phyloP scores from a whole-genome alignment of 92 coral and sea anemone genomes.

The Palythoa caribaeorum region DNA sequence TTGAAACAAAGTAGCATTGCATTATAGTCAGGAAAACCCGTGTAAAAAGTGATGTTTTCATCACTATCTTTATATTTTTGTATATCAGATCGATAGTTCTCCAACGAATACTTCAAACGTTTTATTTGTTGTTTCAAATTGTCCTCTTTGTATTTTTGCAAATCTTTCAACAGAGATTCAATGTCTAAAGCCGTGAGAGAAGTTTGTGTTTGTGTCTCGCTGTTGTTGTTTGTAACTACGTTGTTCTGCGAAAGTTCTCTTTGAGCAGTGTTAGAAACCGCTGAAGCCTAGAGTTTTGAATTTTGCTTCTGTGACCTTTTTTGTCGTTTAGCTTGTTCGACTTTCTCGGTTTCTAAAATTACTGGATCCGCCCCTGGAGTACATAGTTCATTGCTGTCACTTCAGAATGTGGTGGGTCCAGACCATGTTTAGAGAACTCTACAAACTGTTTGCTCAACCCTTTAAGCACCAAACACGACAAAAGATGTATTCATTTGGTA shows the following conservation, averaged over 20 bases:
- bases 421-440: too few species aligned
- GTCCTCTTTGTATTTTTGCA: not conserved
- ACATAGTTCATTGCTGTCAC: too few species aligned
- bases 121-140: constrained; percentile 1
- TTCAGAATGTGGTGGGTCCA: too few species aligned
- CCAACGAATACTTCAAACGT: not conserved
- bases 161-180: constrained; percentile 10
- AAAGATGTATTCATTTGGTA: too few species aligned
- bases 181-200: not conserved
- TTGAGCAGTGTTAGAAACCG: constrained; percentile 11
- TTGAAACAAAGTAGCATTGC: constrained; percentile 8
- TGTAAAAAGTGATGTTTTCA: not conserved
- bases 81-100: constrained; percentile 17
- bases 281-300: constrained; percentile 13
- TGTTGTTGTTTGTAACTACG: not conserved
- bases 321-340: constrained; percentile 20
- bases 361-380: too few species aligned
- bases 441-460: too few species aligned
- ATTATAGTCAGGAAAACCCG: constrained; percentile 10
- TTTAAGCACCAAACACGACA: too few species aligned
- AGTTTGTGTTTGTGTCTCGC: not conserved
- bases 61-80: constrained; percentile 6
- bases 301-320: constrained; percentile 6
- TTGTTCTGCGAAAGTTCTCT: constrained; percentile 8
- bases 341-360: constrained; percentile 14